Evolutionary conservation across 2,113 vertebrate species (phyloP), one percentile per base, ranked within the genome.

Genomic region (sheep (Ovis aries)): DNA sequence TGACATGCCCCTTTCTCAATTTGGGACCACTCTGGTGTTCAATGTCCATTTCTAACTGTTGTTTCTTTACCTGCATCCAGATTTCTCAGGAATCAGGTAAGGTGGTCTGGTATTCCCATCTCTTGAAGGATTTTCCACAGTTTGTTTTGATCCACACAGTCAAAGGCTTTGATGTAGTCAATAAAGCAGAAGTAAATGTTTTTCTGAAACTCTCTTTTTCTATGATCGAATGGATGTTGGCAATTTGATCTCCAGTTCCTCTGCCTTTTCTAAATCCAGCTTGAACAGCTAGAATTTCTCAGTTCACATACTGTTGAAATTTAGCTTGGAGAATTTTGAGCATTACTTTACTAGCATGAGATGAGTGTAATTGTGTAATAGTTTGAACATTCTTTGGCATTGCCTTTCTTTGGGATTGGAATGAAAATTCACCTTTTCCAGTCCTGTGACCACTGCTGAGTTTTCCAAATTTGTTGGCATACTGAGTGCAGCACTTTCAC

Each of bases 11-110:
- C 5, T 71, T 71, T 71, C 67, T 71, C 67, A 74, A 13, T 74
- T 74, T 74, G 67, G 19, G 21, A 40, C 19, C 19, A 74, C 19
- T 74, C 67, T 74, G 67, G 19, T 40, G 67, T 40, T 74, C n/a
- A 74, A 13, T 74, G 67, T 74, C 19, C 0, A 0, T 3, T 40
- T 40, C 67, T 74, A 74, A 23, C 21, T 74, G 19, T 74, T 74
- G 19, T 36, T 74, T 23, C 67, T 74, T 40, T 12, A 74, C 67
- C n/a, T 40, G 19, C n/a, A 40, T 74, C 10, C n/a, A 74, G 67
- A 40, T 74, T 74, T 74, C n/a, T 74, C n/a, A 74, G n/a, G 19
- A 74, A 25, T 23, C n/a, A 74, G 67, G 19, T 40, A 23, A 40
- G n/a, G 19, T 6, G 19, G n/a, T 40, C 67, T 74, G 19, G 19